Base-by-base conservation (phyloP, 2,888 invertebrate genomes). In the Anthrax anthrax region DNA sequence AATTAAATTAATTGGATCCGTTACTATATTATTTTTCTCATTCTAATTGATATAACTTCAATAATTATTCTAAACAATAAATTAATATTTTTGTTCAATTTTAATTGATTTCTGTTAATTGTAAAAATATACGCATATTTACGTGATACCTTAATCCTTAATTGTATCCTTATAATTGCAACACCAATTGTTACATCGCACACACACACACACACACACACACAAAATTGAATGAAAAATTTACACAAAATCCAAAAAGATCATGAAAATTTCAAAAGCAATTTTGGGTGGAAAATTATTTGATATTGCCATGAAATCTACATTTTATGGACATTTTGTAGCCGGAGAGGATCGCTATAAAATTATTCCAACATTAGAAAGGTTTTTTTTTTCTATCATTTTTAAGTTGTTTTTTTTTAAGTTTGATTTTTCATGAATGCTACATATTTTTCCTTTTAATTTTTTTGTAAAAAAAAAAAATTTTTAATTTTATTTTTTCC, bases 281-380 rank as follows among this genome's bases (percentile, higher is more conserved):
- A 54, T 94, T 43, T 62, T 94, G 48, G 96, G 96, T 27, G 80
- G 84, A 60, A 76, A 67, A 52, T 63, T 95, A 44, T 96, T 97
- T 70, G 77, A 80, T 48, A 57, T 72, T 51, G 55, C 91, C 51
- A 95, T 98, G 92, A 91, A 90, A 69, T 76, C 80, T 40, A 89
- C 96, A 36, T 95, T 98, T 73, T 98, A 97, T 70, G 97, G 97
- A 14, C 98, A 98, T 70, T 98, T 98, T 72, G 98, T 98, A 42
- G 98, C 96, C 43, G 98, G 98, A 49, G 90, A 94, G 63, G 86
- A 92, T 67, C 84, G 87, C 63, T 74, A 80, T 59, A 81, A 80
- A 60, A 90, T 95, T 61, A 77, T 80, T 56, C 92, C 94, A 19
- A 81, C 81, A 44, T 76, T 94, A 54, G 82, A 86, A 62, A 77